A percentile compares a stretch with the other conserved stretches of the same genome.
Evolutionary conservation across 2,888 invertebrate species (phyloP).

Genomic region (Bedellia somnulentella): DNA sequence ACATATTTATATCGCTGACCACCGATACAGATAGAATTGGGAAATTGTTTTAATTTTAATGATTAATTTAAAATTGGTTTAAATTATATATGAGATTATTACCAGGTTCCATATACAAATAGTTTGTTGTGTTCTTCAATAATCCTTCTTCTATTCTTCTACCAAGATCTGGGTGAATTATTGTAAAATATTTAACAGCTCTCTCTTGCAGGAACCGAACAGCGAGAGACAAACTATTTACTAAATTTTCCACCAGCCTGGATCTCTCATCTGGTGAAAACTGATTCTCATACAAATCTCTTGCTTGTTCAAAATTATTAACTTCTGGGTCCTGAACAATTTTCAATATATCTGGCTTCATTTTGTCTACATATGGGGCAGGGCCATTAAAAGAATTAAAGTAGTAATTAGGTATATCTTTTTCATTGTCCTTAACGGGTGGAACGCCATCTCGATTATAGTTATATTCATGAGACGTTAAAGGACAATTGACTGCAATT

Average conservation of each 20-base stretch:
- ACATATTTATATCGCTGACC: too few relatives aligned
- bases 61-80: too few relatives aligned
- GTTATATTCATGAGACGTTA: slow-evolving; percentile 62
- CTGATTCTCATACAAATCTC: slow-evolving; percentile 76
- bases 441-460: slow-evolving; percentile 87
- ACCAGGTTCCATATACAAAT: not conserved
- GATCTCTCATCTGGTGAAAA: slow-evolving; percentile 72
- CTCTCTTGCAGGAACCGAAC: slow-evolving; percentile 79
- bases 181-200: slow-evolving; percentile 72
- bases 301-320: slow-evolving; percentile 85
- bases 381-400: slow-evolving; percentile 94
- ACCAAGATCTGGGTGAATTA: slow-evolving; percentile 74
- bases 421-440: slow-evolving; percentile 75
- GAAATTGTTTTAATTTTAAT: too few relatives aligned
- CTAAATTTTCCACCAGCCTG: slow-evolving; percentile 79
- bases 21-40: too few relatives aligned
- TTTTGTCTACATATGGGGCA: slow-evolving; percentile 62
- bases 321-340: slow-evolving; percentile 68
- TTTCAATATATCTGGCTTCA: slow-evolving; percentile 51
- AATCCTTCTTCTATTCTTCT: slow-evolving; percentile 62
- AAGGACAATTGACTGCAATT: slow-evolving; percentile 92
- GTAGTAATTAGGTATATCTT: slow-evolving; percentile 88
- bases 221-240: slow-evolving; percentile 71
- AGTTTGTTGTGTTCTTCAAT: not conserved
- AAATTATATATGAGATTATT: too few relatives aligned